Evolutionary conservation across 2,797 vertebrate species (phyloP).

Genomic region (Lates japonicus): DNA sequence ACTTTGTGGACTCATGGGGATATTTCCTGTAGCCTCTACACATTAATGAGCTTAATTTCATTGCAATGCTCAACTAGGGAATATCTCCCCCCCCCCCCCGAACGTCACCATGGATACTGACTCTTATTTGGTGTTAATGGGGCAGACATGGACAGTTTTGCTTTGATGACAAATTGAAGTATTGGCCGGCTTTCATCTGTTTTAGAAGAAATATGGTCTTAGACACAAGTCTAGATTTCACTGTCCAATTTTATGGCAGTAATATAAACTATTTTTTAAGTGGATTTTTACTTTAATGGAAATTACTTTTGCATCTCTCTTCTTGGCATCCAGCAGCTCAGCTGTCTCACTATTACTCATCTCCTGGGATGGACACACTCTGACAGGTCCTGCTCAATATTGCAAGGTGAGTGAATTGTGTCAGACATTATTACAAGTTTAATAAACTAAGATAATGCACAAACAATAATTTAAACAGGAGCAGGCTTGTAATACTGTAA

Average conservation of each 20-base stretch:
- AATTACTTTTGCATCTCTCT: conserved; percentile 67
- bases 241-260: conserved; percentile 57
- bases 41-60: conserved; percentile 76
- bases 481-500: conserved; percentile 21
- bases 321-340: conserved; percentile 56
- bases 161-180: conserved; percentile 73
- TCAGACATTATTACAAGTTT: conserved; percentile 48
- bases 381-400: conserved; percentile 50
- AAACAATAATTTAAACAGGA: conserved; percentile 38
- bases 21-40: conserved; percentile 46
- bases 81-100: conserved; percentile 44
- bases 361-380: conserved; percentile 46
- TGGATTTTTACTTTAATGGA: conserved; percentile 64
- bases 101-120: conserved; percentile 70
- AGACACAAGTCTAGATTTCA: conserved; percentile 43
- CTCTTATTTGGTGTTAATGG: conserved; percentile 71
- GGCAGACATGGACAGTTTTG: conserved; percentile 58
- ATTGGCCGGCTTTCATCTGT: conserved; percentile 65
- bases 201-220: conserved; percentile 51
- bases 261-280: conserved; percentile 62
- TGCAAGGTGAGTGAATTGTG: conserved; percentile 41
- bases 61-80: conserved; percentile 53
- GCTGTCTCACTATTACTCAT: conserved; percentile 47
- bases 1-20: conserved; percentile 64
- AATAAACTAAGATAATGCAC: conserved; percentile 33